Conservation (phyloP, 1,140 invertebrate species). For the Hypothenemus hampei region DNA sequence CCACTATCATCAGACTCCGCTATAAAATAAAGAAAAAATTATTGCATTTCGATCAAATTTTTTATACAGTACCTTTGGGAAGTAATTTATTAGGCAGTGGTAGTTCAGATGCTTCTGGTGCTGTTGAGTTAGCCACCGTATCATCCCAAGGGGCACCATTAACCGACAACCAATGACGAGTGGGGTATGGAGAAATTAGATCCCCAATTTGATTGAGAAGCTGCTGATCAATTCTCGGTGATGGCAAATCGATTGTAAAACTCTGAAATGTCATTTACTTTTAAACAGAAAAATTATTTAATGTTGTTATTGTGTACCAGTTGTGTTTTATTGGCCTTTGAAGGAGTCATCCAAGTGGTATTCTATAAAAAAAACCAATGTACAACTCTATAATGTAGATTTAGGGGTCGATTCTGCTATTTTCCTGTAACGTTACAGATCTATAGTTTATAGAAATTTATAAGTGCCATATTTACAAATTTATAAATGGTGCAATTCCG, state of each 20-base stretch:
- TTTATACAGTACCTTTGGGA: conserved; percentile 29
- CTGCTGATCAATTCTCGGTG: conserved; percentile 31
- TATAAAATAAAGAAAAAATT: conserved; percentile 9
- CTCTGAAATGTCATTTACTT: conserved; percentile 31
- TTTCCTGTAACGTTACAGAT: no score
- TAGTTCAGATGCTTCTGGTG: conserved; percentile 38
- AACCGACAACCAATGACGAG: conserved; percentile 31
- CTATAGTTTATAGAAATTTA: no score
- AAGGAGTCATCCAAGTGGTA: no score
- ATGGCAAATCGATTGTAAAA: conserved; percentile 38
- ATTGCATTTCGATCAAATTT: background rate
- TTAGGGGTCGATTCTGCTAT: no score
- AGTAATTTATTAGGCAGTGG: conserved; percentile 42
- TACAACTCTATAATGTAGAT: no score
- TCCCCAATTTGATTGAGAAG: conserved; percentile 29
- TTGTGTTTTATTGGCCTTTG: no score
- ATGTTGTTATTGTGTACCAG: no score
- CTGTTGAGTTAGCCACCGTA: conserved; percentile 2
- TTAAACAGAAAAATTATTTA: no score
- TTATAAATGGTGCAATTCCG: no score
- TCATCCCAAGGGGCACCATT: conserved; percentile 30
- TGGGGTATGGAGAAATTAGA: conserved; percentile 40
- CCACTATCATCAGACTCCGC: conserved; percentile 38
- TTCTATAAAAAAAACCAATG: no score
- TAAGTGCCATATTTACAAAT: no score